Base-by-base conservation (phyloP, 2,113 vertebrate genomes). In the Trachemys scripta region DNA sequence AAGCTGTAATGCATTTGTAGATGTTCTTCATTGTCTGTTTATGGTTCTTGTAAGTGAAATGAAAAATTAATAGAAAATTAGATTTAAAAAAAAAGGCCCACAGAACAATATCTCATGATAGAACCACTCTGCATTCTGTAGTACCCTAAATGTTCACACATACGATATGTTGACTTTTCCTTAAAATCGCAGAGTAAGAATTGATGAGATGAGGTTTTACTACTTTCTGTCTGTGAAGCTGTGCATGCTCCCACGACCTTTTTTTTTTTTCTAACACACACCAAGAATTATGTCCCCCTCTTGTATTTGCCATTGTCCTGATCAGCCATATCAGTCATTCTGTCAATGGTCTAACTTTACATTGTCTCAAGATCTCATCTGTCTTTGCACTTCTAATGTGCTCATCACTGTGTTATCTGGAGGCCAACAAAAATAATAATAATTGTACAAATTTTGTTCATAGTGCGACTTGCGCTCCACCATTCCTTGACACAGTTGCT, bases 281-380 rank as follows among this genome's bases (percentile, higher is more conserved):
- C 29, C 7, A 1, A 0, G 0, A 4, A 42, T 50, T 42, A 6
- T 65, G 16, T 8, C 45, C 80, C 29, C 85, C 22, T 6, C 2
- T 35, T 57, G 0, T 14, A 8, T 22, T 62, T 56, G 2, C 38
- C 12, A 0, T 5, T 45, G 27, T 25, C 35, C 56, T 76, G 22
- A 49, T 83, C n/a, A 29, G 13, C 50, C 85, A 13, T 0, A 0
- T 80, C 62, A 85, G 0, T n/a, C 29, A 0, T 11, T 10, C 4
- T 31, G 49, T 12, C 31, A 1, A 65, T 79, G 22, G 3, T 78
- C 49, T 94, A 82, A 6, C 1, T 9, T 49, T 38, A 75, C 47
- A 0, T 76, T 31, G 62, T 11, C 31, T 49, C 0, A 1, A 38
- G 50, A 11, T 2, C 65, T 92, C 5, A 0, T 42, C 72, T 6